Base-by-base conservation (phyloP, 2,797 vertebrate species). In the Gymnothorax reevesii region DNA sequence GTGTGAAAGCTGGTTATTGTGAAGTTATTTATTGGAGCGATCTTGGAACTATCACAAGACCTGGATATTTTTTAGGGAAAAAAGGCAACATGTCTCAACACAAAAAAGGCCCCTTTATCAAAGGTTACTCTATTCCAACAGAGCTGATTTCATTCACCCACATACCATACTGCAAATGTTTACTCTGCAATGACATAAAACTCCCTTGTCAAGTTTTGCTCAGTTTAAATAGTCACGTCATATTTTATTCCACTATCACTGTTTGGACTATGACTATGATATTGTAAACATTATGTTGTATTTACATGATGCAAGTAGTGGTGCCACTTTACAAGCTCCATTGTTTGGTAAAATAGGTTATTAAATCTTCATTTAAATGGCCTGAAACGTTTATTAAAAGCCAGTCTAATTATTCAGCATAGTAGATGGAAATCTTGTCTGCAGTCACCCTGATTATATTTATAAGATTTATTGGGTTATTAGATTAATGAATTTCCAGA, bases 11-110 rank as follows among this genome's bases (percentile, higher is more conserved):
- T 17, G 64, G 55, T 79, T 71, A 88, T 94, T 94, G 89, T 91
- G 86, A 88, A 87, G 73, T 60, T 85, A 60, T 87, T 55, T 52
- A 87, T 90, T 86, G 89, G 87, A 89, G 87, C 6, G 89, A 93
- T 95, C 95, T 95, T 86, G 83, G 84, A 87, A 49, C 5, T 84
- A 94, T 96, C 96, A 96, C 94, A 95, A 89, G 95, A 91, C 88
- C 52, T 22, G 69, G 66, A 73, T 69, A 59, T 80, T 54, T 42
- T 20, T 52, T 77, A 10, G 5, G 2, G 82, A 86, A 84, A 82
- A 69, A 90, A 90, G 87, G 87, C 88, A 90, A 86, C 82, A 86
- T 83, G 87, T 87, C 80, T 69, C 54, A 84, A 25, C 62, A 91
- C 88, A 90, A 92, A 85, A 82, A 84, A 13, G 2, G n/a, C n/a